Conservation (phyloP, 1,140 invertebrate genomes). For the Apocrypta bakeri region DNA sequence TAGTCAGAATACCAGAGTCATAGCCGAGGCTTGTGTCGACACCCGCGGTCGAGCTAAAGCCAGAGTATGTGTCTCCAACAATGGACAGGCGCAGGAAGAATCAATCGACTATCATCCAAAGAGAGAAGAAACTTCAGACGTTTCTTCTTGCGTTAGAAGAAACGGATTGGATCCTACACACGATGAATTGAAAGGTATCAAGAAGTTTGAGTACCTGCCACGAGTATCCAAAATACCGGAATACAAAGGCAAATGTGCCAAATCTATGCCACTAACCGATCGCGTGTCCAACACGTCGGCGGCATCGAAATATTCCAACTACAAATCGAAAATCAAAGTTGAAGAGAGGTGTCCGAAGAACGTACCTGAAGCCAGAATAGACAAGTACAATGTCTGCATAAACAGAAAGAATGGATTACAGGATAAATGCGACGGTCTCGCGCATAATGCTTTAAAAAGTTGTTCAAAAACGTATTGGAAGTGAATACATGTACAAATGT, state of each 20-base stretch:
- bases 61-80: background rate
- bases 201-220: conserved; percentile 36
- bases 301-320: background rate
- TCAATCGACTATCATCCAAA: background rate
- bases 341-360: conserved; percentile 38
- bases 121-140: background rate
- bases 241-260: background rate
- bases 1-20: background rate
- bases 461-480: conserved; percentile 10
- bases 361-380: conserved; percentile 46
- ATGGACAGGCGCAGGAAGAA: background rate
- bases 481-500: background rate
- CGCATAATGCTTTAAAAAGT: background rate
- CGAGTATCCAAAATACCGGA: background rate
- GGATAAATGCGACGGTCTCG: conserved; percentile 53
- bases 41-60: background rate
- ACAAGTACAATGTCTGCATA: conserved; percentile 52
- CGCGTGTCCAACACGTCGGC: background rate
- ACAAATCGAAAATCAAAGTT: background rate
- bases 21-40: conserved; percentile 31
- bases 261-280: background rate
- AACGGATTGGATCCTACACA: conserved; percentile 53
- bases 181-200: background rate
- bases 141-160: conserved; percentile 15
- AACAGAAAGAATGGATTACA: conserved; percentile 60